Evolutionary conservation across 1,140 invertebrate genomes (phyloP), one percentile per base, ranked within the genome.

Genomic region (Monomorium pharaonis): DNA sequence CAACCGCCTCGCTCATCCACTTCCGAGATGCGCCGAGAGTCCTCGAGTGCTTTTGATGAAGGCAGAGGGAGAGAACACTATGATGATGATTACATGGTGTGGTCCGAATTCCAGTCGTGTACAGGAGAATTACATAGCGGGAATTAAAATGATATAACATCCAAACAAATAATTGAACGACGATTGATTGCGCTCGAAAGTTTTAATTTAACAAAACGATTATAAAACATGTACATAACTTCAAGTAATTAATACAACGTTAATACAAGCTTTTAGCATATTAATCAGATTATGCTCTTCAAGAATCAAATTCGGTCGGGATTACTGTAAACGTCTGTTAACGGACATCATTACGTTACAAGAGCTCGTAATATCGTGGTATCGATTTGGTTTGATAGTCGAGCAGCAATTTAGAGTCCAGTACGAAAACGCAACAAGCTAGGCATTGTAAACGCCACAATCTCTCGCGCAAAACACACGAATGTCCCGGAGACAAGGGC

Each of bases 1-100:
- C 91, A 88, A 42, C 27, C 56, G 5, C 16, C 42, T 12, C 42
- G 81, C 69, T 49, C 51, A n/a, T 72, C 24, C 27, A 72, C 78
- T 83, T 83, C 78, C 67, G 78, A 58, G 78, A 47, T 58, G 33
- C 67, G 16, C 18, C 67, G 42, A 58, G 42, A 58, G 67, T n/a
- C 65, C 51, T 70, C 24, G 78, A 80, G 44, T 51, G 65, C 49
- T 81, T 47, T 83, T 18, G 60, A 58, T 33, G 65, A 33, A 58
- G 77, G 47, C 33, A 42, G 49, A 69, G 37, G 16, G 63, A 44
- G 37, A 16, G 63, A 44, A 16, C 37, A 42, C 42, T n/a, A 65
- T 81, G 65, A 81, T 42, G 65, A 81, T 81, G 78, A 81, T 72
- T 70, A 44, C 65, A 56, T 18, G 37, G 18, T 44, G 16, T 44